Percentiles rank a stretch among this genome's conserved stretches.
phyloP scores from a whole-genome alignment of 2,888 invertebrate genomes.

The Notodonta dromedarius region DNA sequence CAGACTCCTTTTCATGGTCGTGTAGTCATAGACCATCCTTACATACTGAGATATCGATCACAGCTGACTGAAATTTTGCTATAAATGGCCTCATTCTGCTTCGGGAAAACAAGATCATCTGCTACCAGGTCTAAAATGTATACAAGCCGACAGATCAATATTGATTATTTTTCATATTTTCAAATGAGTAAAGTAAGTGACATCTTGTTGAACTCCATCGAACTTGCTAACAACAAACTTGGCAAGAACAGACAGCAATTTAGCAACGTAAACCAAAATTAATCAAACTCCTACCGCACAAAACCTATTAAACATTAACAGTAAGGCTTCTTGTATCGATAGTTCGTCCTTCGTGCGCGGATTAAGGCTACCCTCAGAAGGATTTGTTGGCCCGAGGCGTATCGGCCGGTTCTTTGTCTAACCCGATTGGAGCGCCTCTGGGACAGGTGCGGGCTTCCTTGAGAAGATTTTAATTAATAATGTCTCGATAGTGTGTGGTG shows the following conservation, averaged over 20 bases:
- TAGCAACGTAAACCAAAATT: constrained; percentile 27
- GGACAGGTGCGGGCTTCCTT: constrained; percentile 78
- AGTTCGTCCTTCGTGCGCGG: constrained; percentile 62
- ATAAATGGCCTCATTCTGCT: too few species aligned
- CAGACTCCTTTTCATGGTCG: too few species aligned
- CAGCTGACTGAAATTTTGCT: too few species aligned
- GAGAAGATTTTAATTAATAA: constrained; percentile 79
- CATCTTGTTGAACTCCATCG: neutral
- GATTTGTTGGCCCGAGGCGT: constrained; percentile 70
- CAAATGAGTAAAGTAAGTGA: too few species aligned
- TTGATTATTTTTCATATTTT: too few species aligned
- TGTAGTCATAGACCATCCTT: neutral
- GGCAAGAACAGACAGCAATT: constrained; percentile 12
- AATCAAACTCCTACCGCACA: constrained; percentile 37
- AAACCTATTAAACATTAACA: constrained; percentile 52
- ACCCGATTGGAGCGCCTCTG: constrained; percentile 64
- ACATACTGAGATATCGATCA: too few species aligned
- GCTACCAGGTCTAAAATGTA: too few species aligned
- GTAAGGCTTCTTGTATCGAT: constrained; percentile 68
- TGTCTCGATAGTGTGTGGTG: constrained; percentile 71
- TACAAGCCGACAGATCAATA: too few species aligned
- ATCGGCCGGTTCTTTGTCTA: constrained; percentile 65
- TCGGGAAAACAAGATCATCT: too few species aligned
- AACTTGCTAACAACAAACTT: constrained; percentile 10
- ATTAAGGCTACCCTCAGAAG: constrained; percentile 69